Evolutionary conservation across 2,888 invertebrate species (phyloP), one percentile per base, ranked within the genome.

Genomic region (Noctua janthina): DNA sequence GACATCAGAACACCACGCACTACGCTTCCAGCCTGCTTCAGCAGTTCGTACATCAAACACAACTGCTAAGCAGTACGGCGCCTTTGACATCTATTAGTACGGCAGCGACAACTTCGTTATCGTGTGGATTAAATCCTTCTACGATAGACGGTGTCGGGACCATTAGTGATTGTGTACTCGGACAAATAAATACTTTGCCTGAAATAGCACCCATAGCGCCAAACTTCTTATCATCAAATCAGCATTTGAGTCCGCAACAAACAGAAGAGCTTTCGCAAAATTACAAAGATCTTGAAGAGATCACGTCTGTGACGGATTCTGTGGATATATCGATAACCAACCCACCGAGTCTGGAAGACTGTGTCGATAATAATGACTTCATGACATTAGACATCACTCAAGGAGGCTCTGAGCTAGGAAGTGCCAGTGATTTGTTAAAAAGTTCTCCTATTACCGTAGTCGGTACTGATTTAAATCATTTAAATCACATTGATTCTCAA

Each of bases 31-130:
- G 98, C 77, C 94, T 99, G 84, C 94, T 99, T 83, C 98, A 98
- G 92, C 98, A 98, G 92, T 98, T 98, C 91, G 98, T 98, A 82
- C 98, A 98, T 74, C 98, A 98, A 93, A 98, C 98, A 0, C 98
- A 98, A 93, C 96, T 98, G 92, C 93, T 98, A 54, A 98, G 97
- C 85, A 97, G 95, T 89, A 95, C 96, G 15, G 94, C 94, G 43
- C 93, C 96, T n/a, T 87, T 96, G 64, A 93, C 95, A 64, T 90
- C 95, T 59, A 94, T 95, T n/a, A 91, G 90, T 80, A 79, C 93
- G 20, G 84, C 93, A n/a, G 88, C 93, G 35, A 83, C 93, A 17
- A 84, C 94, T 23, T 90, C 94, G 15, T 85, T 95, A 81, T 87
- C 92, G 20, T 95, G 94, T 85, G 92, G 93, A 62, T 91, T 94